phyloP scores from a whole-genome alignment of 2,888 invertebrate genomes.

The Euclidia mi region DNA sequence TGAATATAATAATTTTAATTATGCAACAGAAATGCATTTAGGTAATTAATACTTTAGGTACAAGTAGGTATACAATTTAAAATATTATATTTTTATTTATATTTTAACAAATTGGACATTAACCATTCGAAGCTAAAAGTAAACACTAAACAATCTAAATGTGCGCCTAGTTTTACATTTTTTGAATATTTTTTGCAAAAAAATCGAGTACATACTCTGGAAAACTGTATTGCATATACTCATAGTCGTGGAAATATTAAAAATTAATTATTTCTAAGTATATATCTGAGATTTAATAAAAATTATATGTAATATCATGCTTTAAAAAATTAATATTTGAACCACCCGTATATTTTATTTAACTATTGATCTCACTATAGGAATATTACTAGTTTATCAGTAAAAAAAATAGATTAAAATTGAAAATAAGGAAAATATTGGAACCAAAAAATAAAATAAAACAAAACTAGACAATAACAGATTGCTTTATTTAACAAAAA shows the following conservation, averaged over 20 bases:
- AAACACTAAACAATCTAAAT: slow-evolving; percentile 59
- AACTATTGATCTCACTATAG: slow-evolving; percentile 82
- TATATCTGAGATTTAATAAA: slow-evolving; percentile 56
- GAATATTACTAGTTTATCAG: slow-evolving; percentile 64
- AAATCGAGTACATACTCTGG: slow-evolving; percentile 52
- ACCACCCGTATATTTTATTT: slow-evolving; percentile 83
- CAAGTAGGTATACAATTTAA: slow-evolving; percentile 28
- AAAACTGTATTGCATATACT: slow-evolving; percentile 58
- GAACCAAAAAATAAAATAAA: slow-evolving; percentile 81
- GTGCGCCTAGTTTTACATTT: slow-evolving; percentile 63
- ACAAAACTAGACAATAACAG: slow-evolving; percentile 89
- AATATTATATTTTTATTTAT: slow-evolving; percentile 12
- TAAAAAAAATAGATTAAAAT: slow-evolving; percentile 42
- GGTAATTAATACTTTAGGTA: slow-evolving; percentile 24
- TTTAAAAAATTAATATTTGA: slow-evolving; percentile 66
- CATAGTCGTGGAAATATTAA: slow-evolving; percentile 56
- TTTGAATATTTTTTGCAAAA: slow-evolving; percentile 47
- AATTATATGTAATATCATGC: slow-evolving; percentile 54
- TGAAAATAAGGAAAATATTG: slow-evolving; percentile 53
- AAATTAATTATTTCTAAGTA: slow-evolving; percentile 60
- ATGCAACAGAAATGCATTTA: slow-evolving; percentile 23
- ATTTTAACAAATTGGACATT: slow-evolving; percentile 53
- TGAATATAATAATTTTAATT: slow-evolving; percentile 18
- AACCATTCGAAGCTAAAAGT: slow-evolving; percentile 49
- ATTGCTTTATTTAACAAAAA: slow-evolving; percentile 90